Base-by-base conservation (phyloP, 1,140 invertebrate genomes). In the Zaprionus capensis region DNA sequence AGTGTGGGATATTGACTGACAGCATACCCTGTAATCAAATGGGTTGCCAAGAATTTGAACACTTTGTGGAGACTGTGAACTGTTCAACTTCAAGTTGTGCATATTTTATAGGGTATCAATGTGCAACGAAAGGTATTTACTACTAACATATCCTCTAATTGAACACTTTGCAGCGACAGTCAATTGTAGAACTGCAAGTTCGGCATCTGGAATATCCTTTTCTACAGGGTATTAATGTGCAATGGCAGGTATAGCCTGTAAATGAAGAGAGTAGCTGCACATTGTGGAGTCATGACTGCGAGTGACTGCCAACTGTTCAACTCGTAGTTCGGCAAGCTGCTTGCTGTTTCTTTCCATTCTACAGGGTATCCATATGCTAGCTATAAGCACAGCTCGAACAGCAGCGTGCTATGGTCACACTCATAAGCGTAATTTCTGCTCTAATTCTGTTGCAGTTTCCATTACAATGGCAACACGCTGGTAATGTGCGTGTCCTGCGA, bases 341-440 rank as follows among this genome's bases (percentile, higher is more conserved):
- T 24, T 14, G 9, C 6, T 11, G 9, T 7, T 3, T 9, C 7
- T 9, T 5, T 0, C 15, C 0, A 14, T n/a, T n/a, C 14, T 58
- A 44, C 49, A 66, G 68, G 68, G 61, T 76, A 71, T 71, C 15
- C 2, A 49, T 58, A 72, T 55, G 11, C 9, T 20, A 15, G 56
- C 36, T 26, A 57, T 59, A 64, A 63, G 41, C 24, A 31, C 44
- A 78, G 44, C 31, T 17, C n/a, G 61, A 46, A 51, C 55, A 73
- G 51, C 36, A 31, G 17, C 66, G 31, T 28, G 62, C 41, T 20
- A 41, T 55, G 68, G 64, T 58, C 71, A 70, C 46, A 68, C 56
- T 59, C 82, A 81, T 78, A 73, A 80, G 76, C 57, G 70, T 78
- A 78, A 81, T 78, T 81, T 87, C 71, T 73, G 83, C 79, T 81